phyloP scores from a whole-genome alignment of 1,140 invertebrate species.

The Pogonognathellus flavescens region DNA sequence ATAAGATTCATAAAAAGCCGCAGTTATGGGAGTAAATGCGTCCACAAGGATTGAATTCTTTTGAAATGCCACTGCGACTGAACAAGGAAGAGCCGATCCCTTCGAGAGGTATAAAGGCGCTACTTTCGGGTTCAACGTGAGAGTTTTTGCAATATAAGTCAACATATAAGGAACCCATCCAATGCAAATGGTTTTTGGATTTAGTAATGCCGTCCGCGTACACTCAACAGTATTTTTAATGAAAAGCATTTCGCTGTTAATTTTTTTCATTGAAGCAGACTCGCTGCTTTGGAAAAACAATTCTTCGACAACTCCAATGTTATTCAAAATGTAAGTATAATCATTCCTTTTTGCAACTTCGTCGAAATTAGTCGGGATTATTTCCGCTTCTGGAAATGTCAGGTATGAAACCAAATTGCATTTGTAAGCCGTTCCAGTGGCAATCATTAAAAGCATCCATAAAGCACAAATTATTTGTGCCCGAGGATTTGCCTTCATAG shows the following conservation, averaged over 20 bases:
- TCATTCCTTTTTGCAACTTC: constrained; percentile 13
- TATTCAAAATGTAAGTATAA: constrained; percentile 20
- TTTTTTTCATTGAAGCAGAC: neutral
- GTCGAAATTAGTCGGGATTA: constrained; percentile 23
- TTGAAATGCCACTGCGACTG: neutral
- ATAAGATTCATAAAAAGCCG: neutral
- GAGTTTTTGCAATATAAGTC: neutral
- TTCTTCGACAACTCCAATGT: neutral
- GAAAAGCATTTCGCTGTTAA: neutral
- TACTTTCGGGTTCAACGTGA: neutral
- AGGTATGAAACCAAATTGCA: constrained; percentile 52
- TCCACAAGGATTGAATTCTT: neutral
- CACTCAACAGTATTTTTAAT: neutral
- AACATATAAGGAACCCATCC: neutral
- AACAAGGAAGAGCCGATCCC: neutral
- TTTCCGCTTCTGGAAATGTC: neutral
- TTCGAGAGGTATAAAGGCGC: neutral
- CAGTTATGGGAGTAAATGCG: neutral
- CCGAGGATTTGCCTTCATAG: neutral
- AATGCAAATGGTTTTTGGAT: neutral
- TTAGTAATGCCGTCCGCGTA: neutral
- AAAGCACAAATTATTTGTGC: constrained; percentile 1
- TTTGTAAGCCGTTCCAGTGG: constrained; percentile 51
- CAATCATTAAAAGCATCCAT: constrained; percentile 38
- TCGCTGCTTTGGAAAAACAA: neutral